Evolutionary conservation across 1,140 invertebrate species (phyloP).

Genomic region (Scylla paramamosain): DNA sequence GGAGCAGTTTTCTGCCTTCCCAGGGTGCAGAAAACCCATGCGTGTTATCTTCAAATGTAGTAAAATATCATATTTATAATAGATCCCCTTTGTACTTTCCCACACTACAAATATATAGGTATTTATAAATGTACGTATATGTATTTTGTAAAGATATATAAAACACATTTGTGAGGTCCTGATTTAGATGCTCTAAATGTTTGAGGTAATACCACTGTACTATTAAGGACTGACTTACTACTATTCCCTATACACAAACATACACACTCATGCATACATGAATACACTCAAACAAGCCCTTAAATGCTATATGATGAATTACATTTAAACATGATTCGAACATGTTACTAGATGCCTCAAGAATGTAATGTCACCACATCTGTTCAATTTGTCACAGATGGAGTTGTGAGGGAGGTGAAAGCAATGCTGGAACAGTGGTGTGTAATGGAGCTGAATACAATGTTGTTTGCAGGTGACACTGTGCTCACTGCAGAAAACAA

Average conservation of each 20-base stretch:
- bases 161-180: constrained; percentile 14
- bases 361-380: no score
- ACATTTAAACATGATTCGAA: no score
- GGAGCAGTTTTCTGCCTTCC: background rate
- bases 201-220: background rate
- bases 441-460: no score
- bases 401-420: no score
- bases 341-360: no score
- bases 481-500: no score
- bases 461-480: no score
- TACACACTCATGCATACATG: background rate
- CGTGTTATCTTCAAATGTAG: background rate
- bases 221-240: background rate
- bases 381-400: no score
- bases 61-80: background rate
- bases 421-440: no score
- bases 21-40: background rate
- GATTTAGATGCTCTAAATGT: constrained; percentile 1
- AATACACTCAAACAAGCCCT: background rate
- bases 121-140: background rate
- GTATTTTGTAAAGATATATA: constrained; percentile 4
- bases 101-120: background rate
- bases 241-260: background rate
- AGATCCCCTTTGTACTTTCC: background rate
- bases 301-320: background rate